Evolutionary conservation across 2,888 invertebrate species (phyloP).

Genomic region (Perdita meconis): DNA sequence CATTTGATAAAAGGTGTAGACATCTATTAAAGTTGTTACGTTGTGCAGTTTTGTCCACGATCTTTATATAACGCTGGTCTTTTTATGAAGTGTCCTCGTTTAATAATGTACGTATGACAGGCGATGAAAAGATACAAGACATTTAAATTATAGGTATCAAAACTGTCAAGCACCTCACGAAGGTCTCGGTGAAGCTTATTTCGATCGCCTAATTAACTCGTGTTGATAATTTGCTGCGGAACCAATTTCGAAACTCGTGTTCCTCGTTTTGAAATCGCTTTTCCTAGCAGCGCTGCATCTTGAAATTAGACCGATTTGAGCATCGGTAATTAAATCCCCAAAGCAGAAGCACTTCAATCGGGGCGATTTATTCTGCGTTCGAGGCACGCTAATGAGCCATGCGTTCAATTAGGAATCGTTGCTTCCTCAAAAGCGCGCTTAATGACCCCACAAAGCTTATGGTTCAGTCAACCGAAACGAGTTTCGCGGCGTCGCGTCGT

Average conservation of each 20-base stretch:
- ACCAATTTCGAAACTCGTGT: conserved; percentile 10
- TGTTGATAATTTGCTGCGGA: background rate
- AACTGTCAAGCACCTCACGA: background rate
- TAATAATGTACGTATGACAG: too few relatives aligned
- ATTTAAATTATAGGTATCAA: too few relatives aligned
- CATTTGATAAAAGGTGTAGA: too few relatives aligned
- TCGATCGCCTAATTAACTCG: background rate
- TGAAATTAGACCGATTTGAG: conserved; percentile 44
- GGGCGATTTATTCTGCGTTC: conserved; percentile 24
- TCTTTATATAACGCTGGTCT: too few relatives aligned
- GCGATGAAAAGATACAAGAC: too few relatives aligned
- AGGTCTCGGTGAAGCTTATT: background rate
- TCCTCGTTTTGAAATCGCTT: background rate
- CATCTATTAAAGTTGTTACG: too few relatives aligned
- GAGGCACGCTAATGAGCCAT: conserved; percentile 41
- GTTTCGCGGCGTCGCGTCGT: conserved; percentile 23
- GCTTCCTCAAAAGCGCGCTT: conserved; percentile 49
- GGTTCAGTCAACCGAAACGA: conserved; percentile 22
- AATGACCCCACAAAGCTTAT: conserved; percentile 39
- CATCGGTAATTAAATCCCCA: conserved; percentile 37
- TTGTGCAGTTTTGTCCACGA: too few relatives aligned
- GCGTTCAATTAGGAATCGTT: conserved; percentile 49
- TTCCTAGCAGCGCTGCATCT: background rate
- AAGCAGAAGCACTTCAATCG: conserved; percentile 24
- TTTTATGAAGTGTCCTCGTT: too few relatives aligned